Conservation (phyloP, 2,888 invertebrate genomes). For the Cylloceria caligata region DNA sequence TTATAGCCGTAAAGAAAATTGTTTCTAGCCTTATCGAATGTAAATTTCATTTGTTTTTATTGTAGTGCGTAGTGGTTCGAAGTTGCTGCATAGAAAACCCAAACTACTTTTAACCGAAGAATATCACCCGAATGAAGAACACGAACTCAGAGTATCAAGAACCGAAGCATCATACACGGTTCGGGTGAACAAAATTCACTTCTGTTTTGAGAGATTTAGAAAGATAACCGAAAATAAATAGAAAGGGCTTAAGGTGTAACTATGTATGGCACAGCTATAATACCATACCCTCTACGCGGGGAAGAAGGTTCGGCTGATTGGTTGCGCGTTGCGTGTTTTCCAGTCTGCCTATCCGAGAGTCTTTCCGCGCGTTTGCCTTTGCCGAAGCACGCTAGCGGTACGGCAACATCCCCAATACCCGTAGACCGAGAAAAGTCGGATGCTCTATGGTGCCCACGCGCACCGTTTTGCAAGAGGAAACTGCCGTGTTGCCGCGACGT, state of each 20-base stretch:
- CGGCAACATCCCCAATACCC: not conserved
- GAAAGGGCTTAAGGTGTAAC: conserved; percentile 66
- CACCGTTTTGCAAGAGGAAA: too few relatives aligned
- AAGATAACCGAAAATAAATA: conserved; percentile 70
- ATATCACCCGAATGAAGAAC: not conserved
- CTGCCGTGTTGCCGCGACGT: too few relatives aligned
- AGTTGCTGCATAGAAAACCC: too few relatives aligned
- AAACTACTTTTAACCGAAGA: not conserved
- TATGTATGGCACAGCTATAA: conserved; percentile 41
- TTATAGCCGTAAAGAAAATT: too few relatives aligned
- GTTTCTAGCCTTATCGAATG: too few relatives aligned
- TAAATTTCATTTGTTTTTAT: too few relatives aligned
- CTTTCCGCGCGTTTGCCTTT: conserved; percentile 65
- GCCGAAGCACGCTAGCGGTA: conserved; percentile 23
- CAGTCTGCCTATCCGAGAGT: conserved; percentile 60
- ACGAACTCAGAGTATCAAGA: not conserved
- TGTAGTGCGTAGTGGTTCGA: too few relatives aligned
- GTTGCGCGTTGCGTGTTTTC: conserved; percentile 66
- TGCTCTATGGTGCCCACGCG: not conserved
- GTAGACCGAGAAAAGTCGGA: conserved; percentile 28
- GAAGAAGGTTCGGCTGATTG: conserved; percentile 63
- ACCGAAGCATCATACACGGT: conserved; percentile 38
- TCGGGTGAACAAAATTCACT: conserved; percentile 59
- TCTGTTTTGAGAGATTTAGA: conserved; percentile 67
- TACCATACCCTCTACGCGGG: not conserved